Conservation (phyloP, 2,113 vertebrate species). For the Cyphomyrus discorhynchus region DNA sequence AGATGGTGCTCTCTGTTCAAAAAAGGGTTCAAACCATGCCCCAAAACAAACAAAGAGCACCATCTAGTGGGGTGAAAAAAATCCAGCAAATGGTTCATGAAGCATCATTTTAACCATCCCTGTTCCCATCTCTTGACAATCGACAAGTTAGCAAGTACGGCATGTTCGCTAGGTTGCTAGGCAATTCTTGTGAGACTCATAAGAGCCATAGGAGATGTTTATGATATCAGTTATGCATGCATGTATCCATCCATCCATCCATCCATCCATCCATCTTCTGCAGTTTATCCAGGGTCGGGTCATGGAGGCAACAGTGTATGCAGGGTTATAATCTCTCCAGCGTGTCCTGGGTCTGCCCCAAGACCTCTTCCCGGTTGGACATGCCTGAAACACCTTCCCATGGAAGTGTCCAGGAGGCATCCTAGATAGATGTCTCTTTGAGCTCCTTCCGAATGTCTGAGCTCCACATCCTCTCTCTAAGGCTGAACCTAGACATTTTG, state of each 20-base stretch:
- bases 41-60: not conserved
- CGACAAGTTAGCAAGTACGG: too few species aligned
- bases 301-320: not conserved
- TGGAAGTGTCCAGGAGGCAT: too few species aligned
- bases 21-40: not conserved
- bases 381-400: too few species aligned
- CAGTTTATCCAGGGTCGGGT: not conserved
- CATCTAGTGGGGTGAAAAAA: not conserved
- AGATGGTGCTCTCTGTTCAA: not conserved
- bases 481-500: not conserved
- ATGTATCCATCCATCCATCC: too few species aligned
- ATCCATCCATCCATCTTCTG: not conserved
- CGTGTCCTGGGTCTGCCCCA: too few species aligned
- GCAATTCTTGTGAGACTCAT: too few species aligned
- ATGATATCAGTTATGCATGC: too few species aligned
- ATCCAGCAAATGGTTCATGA: not conserved
- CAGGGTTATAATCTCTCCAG: not conserved
- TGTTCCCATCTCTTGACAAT: too few species aligned
- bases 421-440: not conserved
- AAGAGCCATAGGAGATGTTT: too few species aligned
- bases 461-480: not conserved
- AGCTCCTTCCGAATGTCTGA: not conserved
- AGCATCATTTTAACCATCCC: too few species aligned
- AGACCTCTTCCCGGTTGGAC: too few species aligned
- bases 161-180: too few species aligned